Conservation (phyloP, 2,113 vertebrate genomes). For the Typhlomys cinereus region DNA sequence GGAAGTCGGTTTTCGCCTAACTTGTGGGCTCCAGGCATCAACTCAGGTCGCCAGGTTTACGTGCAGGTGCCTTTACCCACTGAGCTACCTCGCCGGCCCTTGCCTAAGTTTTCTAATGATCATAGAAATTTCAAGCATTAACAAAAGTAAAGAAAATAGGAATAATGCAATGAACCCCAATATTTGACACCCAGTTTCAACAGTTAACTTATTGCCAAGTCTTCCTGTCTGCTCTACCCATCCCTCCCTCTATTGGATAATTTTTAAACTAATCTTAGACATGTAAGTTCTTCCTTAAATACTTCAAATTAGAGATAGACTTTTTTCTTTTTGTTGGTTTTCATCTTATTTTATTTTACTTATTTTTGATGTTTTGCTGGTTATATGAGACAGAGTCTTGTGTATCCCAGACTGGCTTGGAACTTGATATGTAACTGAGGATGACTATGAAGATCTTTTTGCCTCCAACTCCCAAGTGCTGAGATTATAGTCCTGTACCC, state of each 20-base stretch:
- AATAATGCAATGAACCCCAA: background rate
- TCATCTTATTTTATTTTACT: background rate
- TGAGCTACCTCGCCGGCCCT: too few relatives aligned
- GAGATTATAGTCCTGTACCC: background rate
- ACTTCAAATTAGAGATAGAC: background rate
- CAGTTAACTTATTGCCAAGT: background rate
- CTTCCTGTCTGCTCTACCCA: background rate
- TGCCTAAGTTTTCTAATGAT: constrained; percentile 38
- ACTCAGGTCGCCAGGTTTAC: too few relatives aligned
- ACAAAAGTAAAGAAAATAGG: constrained; percentile 14
- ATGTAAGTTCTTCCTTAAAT: constrained; percentile 38
- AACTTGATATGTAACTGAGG: background rate
- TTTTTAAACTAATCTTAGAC: constrained; percentile 29
- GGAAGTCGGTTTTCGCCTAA: too few relatives aligned
- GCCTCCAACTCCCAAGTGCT: background rate
- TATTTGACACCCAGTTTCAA: background rate
- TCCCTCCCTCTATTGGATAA: background rate
- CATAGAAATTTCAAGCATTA: constrained; percentile 21
- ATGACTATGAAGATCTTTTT: background rate
- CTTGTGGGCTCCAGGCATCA: too few relatives aligned
- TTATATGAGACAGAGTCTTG: background rate
- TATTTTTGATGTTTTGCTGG: background rate
- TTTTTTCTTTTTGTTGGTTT: too few relatives aligned
- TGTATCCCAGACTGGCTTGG: background rate
- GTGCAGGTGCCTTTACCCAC: too few relatives aligned